Base-by-base conservation (phyloP, 2,797 vertebrate species). In the Novumbra hubbsi region DNA sequence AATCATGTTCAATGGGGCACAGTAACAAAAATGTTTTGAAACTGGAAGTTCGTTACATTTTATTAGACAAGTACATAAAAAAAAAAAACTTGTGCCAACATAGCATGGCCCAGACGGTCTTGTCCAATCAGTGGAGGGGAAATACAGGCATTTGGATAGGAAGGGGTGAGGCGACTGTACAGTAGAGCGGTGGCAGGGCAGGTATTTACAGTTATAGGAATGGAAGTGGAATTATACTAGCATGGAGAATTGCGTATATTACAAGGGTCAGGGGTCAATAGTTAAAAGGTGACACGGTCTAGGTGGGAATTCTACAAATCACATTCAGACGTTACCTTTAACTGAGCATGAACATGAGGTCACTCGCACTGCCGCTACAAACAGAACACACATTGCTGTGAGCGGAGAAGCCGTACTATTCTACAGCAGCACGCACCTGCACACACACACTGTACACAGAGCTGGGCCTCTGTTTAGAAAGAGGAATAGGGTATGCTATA, bases 291-390 rank as follows among this genome's bases (percentile, higher is more conserved):
- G 72, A 81, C 34, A 60, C 57, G 77, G 77, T 79, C 78, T 77
- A 84, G 45, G 64, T 77, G 55, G 80, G 72, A 80, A 81, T 77
- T 60, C 30, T 60, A 69, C 77, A 84, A 87, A 86, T 87, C 88
- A 88, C 85, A 88, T 87, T 89, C 79, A 76, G 67, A 72, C 21
- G 57, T 81, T 77, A 81, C 71, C 55, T 73, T 71, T 78, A 63
- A 76, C 71, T 75, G 75, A 84, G 74, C 73, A 77, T 78, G 80
- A 71, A 82, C 82, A 80, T 76, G 73, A 78, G 71, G 83, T 82
- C 84, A 84, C 77, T 83, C 83, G 76, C 83, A 88, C 84, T 78
- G 87, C 87, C 86, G 79, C 83, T 85, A 66, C 84, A 88, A 68
- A 84, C 76, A 86, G 88, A 85, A 82, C 88, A 85, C 83, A 71